Evolutionary conservation across 2,113 vertebrate genomes (phyloP).

Genomic region (Panurus biarmicus): DNA sequence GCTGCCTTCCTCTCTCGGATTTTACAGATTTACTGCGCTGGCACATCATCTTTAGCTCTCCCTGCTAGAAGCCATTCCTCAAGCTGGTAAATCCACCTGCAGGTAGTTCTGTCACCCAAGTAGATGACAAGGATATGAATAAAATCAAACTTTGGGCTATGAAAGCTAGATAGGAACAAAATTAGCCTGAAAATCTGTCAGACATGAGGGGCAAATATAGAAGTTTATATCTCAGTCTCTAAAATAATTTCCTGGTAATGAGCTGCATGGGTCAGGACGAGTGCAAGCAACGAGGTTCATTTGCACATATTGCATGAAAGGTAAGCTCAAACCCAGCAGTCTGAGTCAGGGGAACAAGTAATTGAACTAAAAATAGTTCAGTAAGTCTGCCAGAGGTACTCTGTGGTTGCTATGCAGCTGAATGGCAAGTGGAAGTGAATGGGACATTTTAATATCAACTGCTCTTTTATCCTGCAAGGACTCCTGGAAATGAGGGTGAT

Average conservation of each 20-base stretch:
- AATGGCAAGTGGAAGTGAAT: constrained; percentile 8
- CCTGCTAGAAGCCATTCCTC: not conserved
- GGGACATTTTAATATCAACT: not conserved
- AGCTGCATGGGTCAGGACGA: not conserved
- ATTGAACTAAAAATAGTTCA: constrained; percentile 50
- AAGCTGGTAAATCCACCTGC: not conserved
- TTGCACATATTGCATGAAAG: not conserved
- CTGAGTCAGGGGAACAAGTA: constrained; percentile 27
- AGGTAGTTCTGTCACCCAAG: not conserved
- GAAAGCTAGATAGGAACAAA: not conserved
- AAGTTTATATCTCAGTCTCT: not conserved
- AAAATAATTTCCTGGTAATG: not conserved
- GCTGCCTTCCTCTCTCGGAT: not conserved
- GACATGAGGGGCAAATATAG: not conserved
- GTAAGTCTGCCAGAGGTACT: not conserved
- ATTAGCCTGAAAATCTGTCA: not conserved
- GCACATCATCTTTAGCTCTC: not conserved
- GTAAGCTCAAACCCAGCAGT: constrained; percentile 1
- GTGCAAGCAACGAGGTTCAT: not conserved
- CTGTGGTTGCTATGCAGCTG: constrained; percentile 31
- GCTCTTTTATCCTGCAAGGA: not conserved
- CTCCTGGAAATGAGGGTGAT: not conserved
- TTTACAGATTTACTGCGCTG: not conserved
- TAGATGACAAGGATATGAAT: not conserved
- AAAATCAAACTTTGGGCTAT: not conserved